A percentile compares a stretch with the other conserved stretches of the same genome.
These are phyloP conservation scores for Mesorhabditis belari DNA, from an alignment of 2,888 invertebrate genomes.

Conservation along the genomic window DNA sequence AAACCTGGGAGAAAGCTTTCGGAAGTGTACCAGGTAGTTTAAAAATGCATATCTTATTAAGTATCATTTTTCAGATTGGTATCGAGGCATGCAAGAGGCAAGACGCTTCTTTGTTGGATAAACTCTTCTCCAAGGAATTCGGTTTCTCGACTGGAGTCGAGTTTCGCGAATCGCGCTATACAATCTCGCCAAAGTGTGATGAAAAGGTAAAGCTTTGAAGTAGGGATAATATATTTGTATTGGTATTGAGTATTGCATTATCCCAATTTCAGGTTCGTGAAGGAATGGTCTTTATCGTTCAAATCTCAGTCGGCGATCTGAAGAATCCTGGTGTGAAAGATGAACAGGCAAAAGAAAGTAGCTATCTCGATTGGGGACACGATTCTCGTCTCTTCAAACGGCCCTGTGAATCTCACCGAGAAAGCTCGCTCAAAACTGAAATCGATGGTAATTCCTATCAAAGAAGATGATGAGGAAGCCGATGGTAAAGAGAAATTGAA, in stretches of 20 bases:
- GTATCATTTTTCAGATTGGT: too few species aligned
- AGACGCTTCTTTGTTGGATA: conserved; percentile 75
- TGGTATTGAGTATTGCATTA: too few species aligned
- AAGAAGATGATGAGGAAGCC: conserved; percentile 18
- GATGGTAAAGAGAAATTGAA: too few species aligned
- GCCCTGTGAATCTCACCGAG: conserved; percentile 65
- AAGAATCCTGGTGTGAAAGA: conserved; percentile 77
- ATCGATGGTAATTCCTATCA: conserved; percentile 32
- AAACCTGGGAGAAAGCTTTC: conserved; percentile 71
- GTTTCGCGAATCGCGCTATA: conserved; percentile 85
- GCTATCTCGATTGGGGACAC: conserved; percentile 94
- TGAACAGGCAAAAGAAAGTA: conserved; percentile 71
- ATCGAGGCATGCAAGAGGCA: conserved; percentile 76
- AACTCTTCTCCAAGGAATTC: conserved; percentile 73
- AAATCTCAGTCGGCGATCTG: conserved; percentile 80
- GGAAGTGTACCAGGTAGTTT: conserved; percentile 81
- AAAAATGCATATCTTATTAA: too few species aligned
- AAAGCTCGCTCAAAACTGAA: conserved; percentile 61
- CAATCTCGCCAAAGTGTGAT: conserved; percentile 82
- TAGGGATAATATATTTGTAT: neutral
- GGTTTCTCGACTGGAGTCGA: conserved; percentile 92
- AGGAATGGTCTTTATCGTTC: conserved; percentile 91
- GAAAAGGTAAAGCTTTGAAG: conserved; percentile 65
- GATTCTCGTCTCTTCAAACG: conserved; percentile 67
- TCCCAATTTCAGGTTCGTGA: conserved; percentile 19